Percentiles rank a stretch among this genome's conserved stretches.
phyloP scores from a whole-genome alignment of 2,888 invertebrate genomes.

The Cephus pygmeus region DNA sequence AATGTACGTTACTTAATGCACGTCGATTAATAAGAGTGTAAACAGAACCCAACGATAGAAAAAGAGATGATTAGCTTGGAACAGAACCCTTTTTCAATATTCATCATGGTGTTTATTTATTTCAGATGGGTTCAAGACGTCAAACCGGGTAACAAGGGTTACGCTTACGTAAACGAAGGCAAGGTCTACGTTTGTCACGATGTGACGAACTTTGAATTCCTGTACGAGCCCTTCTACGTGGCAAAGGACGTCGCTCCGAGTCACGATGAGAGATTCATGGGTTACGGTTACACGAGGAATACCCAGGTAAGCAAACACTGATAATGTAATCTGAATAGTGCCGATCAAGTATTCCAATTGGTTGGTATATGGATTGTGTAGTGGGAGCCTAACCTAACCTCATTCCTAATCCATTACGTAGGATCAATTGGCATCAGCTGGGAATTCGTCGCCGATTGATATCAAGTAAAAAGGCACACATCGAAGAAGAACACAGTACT shows the following conservation, averaged over 20 bases:
- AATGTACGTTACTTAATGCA: no score
- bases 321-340: not conserved
- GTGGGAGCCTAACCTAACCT: not conserved
- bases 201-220: conserved; percentile 81
- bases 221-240: conserved; percentile 94
- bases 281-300: conserved; percentile 92
- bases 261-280: conserved; percentile 90
- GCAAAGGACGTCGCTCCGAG: conserved; percentile 83
- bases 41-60: no score
- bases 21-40: not conserved
- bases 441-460: not conserved
- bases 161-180: conserved; percentile 69
- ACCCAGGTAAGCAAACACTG: conserved; percentile 76
- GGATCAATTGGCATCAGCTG: not conserved
- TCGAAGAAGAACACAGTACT: no score
- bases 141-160: conserved; percentile 66
- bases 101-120: conserved; percentile 5
- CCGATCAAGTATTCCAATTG: not conserved
- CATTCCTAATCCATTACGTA: not conserved
- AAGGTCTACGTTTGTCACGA: conserved; percentile 84
- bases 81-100: not conserved
- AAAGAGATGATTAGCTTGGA: not conserved
- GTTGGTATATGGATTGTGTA: not conserved
- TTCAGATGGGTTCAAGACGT: conserved; percentile 60
- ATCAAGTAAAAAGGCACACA: not conserved